Conservation (phyloP, 2,113 vertebrate species). For the Sturnus vulgaris region DNA sequence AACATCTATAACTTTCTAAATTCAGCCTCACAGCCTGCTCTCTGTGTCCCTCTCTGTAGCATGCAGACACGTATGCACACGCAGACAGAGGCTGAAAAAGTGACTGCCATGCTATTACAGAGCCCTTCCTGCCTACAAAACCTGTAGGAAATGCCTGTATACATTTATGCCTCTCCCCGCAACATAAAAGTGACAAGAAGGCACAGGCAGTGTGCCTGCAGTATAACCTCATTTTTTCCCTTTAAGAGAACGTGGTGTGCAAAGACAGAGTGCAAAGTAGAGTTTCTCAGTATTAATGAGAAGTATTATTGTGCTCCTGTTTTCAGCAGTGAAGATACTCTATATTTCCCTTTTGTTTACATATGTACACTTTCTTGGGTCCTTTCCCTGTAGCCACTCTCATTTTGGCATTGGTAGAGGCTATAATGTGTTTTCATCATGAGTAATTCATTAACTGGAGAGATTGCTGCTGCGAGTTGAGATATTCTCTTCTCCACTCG, state of each 20-base stretch:
- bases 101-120: not conserved
- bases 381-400: not conserved
- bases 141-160: not conserved
- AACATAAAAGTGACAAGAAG: not conserved
- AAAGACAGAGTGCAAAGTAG: not conserved
- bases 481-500: not conserved
- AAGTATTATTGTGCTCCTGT: not conserved
- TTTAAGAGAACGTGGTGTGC: not conserved
- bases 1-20: constrained; percentile 79
- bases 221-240: not conserved
- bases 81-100: constrained; percentile 2
- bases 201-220: not conserved
- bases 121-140: not conserved
- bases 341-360: not conserved
- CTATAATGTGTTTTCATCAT: not conserved
- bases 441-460: not conserved
- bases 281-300: not conserved
- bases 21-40: constrained; percentile 56
- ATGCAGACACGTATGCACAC: not conserved
- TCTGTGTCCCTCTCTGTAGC: not conserved
- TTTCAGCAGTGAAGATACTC: not conserved
- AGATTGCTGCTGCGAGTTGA: not conserved
- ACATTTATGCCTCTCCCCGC: not conserved
- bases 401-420: not conserved
- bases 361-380: not conserved